These are phyloP conservation scores for Drosophila melanogaster DNA, from an alignment of 1,140 invertebrate genomes.

Conservation along the genomic window DNA sequence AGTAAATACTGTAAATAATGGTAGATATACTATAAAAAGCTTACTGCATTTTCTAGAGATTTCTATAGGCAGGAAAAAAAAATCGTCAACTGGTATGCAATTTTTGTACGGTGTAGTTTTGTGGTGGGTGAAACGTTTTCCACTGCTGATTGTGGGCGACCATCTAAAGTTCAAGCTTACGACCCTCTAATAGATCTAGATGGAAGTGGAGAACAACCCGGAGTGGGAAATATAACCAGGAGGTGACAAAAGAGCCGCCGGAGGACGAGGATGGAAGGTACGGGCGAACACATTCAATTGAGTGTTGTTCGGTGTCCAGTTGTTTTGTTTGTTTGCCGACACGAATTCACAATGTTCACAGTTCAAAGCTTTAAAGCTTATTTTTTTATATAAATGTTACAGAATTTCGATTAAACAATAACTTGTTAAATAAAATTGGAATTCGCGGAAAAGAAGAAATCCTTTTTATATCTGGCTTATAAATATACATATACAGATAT, in stretches of 20 bases:
- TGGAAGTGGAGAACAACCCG: too few species aligned
- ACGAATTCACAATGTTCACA: conserved; percentile 2
- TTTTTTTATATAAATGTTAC: not conserved
- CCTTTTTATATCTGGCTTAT: too few species aligned
- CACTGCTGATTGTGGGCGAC: not conserved
- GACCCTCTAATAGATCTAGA: not conserved
- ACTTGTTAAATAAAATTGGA: not conserved
- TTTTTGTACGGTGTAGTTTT: not conserved
- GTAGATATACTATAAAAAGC: too few species aligned
- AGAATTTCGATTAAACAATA: not conserved
- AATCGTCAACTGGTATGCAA: too few species aligned
- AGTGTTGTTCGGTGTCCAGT: conserved; percentile 1
- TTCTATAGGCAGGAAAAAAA: too few species aligned
- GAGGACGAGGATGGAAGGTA: not conserved
- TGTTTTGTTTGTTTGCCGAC: not conserved
- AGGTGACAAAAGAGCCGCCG: not conserved
- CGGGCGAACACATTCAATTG: conserved; percentile 12
- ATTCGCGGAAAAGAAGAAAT: too few species aligned
- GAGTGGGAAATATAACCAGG: not conserved
- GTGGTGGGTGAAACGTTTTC: not conserved
- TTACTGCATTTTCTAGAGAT: too few species aligned
- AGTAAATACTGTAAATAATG: too few species aligned
- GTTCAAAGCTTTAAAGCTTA: conserved; percentile 7
- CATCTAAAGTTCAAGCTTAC: conserved; percentile 4
- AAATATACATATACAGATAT: too few species aligned